A percentile compares a stretch with the other conserved stretches of the same genome.
phyloP scores from a whole-genome alignment of 2,888 invertebrate genomes.

The Spisula solida region DNA sequence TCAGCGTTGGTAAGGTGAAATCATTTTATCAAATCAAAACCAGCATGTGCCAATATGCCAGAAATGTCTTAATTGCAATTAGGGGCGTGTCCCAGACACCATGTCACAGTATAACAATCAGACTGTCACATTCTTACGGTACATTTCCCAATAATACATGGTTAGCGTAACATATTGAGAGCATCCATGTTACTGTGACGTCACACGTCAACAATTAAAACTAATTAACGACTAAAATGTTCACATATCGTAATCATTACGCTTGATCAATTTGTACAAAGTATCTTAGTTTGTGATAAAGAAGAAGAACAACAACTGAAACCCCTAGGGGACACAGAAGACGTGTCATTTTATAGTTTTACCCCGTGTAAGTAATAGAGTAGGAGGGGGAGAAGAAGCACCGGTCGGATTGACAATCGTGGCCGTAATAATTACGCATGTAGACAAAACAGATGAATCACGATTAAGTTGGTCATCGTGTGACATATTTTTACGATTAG shows the following conservation, averaged over 20 bases:
- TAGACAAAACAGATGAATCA: constrained; percentile 15
- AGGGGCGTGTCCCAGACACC: neutral
- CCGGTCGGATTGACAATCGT: neutral
- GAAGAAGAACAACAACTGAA: constrained; percentile 34
- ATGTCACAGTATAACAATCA: neutral
- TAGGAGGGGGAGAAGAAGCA: neutral
- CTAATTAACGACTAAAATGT: constrained; percentile 44
- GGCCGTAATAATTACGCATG: neutral
- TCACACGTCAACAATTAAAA: constrained; percentile 34
- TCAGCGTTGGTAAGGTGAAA: neutral
- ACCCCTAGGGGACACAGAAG: neutral
- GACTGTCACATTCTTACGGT: neutral
- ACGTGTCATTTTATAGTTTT: constrained; percentile 25
- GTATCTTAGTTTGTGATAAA: constrained; percentile 33
- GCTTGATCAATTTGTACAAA: constrained; percentile 19
- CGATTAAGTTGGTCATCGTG: neutral
- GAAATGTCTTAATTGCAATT: constrained; percentile 23
- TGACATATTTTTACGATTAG: neutral
- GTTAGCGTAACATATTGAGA: neutral
- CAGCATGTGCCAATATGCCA: neutral
- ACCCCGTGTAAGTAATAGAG: neutral
- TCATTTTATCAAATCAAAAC: neutral
- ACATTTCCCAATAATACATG: neutral
- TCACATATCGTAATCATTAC: constrained; percentile 34
- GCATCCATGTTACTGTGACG: no score